phyloP scores from a whole-genome alignment of 2,888 invertebrate species.

The Amorpha juglandis region DNA sequence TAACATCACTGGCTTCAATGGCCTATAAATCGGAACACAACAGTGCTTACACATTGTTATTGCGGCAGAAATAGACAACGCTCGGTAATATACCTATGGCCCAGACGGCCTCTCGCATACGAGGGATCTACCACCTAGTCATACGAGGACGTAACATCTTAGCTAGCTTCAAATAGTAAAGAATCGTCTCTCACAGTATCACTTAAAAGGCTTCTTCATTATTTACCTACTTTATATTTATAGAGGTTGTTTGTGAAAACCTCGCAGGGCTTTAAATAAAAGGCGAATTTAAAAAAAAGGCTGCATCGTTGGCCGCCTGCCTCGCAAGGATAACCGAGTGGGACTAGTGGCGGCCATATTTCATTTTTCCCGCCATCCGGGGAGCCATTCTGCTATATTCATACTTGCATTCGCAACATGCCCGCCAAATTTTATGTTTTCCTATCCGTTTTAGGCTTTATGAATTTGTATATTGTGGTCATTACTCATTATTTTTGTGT shows the following conservation, averaged over 20 bases:
- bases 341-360: constrained; percentile 64
- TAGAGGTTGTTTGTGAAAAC: neutral
- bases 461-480: constrained; percentile 13
- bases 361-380: constrained; percentile 67
- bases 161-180: too few species aligned
- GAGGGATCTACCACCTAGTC: too few species aligned
- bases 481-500: neutral
- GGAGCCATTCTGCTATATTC: constrained; percentile 62
- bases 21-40: too few species aligned
- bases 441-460: constrained; percentile 31
- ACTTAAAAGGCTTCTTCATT: too few species aligned
- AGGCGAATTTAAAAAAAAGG: constrained; percentile 9
- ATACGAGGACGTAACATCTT: too few species aligned
- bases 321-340: constrained; percentile 38
- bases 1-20: too few species aligned
- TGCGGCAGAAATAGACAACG: too few species aligned
- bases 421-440: constrained; percentile 50
- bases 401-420: constrained; percentile 54
- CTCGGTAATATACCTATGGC: too few species aligned
- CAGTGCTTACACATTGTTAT: too few species aligned
- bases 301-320: constrained; percentile 28
- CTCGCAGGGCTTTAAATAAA: neutral
- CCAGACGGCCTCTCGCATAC: too few species aligned
- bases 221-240: constrained; percentile 12
- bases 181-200: too few species aligned